A percentile compares a stretch with the other conserved stretches of the same genome.
phyloP scores from a whole-genome alignment of 2,888 invertebrate species.

The Poecilobothrus nobilitatus region DNA sequence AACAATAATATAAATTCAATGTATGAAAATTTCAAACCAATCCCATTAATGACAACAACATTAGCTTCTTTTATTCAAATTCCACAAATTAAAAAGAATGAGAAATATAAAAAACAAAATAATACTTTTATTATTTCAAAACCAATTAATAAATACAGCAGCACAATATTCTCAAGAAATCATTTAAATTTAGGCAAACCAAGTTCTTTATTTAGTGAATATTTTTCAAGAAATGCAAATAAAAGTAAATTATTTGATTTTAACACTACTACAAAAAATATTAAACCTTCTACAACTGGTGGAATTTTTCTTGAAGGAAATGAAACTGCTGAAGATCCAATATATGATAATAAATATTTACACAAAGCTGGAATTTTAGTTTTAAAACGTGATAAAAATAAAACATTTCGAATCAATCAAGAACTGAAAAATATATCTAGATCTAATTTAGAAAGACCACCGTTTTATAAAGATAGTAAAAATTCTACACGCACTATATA shows the following conservation, averaged over 20 bases:
- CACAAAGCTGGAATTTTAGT: not conserved
- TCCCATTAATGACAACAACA: not conserved
- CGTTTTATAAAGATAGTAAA: not conserved
- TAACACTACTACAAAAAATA: not conserved
- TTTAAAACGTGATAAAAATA: constrained; percentile 8
- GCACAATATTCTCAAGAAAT: not conserved
- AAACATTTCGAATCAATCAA: not conserved
- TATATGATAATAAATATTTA: constrained; percentile 2
- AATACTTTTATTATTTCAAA: not conserved
- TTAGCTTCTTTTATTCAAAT: not conserved
- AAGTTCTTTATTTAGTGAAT: not conserved
- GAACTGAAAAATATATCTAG: not conserved
- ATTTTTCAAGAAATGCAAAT: too few relatives aligned
- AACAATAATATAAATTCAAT: not conserved
- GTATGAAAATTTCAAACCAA: not conserved
- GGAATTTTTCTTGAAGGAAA: not conserved
- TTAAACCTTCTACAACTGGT: not conserved
- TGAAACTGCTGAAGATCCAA: not conserved
- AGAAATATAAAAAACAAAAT: not conserved
- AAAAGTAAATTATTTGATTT: not conserved
- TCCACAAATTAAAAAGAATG: not conserved
- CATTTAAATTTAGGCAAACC: not conserved
- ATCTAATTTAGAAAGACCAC: too few relatives aligned
- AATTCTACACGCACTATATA: not conserved
- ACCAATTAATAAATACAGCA: not conserved